A percentile compares a stretch with the other conserved stretches of the same genome.
Conservation (phyloP, 2,888 invertebrate genomes). For the Stenurella melanura region DNA sequence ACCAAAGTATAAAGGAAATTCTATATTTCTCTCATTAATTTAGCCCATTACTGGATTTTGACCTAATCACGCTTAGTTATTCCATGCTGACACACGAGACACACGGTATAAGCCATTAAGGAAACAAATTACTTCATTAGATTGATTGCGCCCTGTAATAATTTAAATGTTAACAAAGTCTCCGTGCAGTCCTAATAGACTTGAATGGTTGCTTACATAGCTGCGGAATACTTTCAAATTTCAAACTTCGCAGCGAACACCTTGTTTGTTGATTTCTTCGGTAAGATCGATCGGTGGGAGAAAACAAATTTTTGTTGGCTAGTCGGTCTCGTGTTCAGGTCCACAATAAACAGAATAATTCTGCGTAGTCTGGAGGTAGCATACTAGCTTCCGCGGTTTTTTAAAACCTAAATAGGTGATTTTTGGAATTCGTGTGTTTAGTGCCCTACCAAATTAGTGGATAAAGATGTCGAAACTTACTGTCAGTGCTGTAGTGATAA, state of each 20-base stretch:
- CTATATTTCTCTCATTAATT: too few species aligned
- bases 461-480: slow-evolving; percentile 19
- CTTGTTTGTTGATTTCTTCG: not conserved
- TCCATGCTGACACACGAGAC: too few species aligned
- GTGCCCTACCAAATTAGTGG: not conserved
- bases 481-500: slow-evolving; percentile 26
- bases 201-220: too few species aligned
- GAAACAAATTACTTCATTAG: too few species aligned
- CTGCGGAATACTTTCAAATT: not conserved
- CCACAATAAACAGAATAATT: slow-evolving; percentile 9
- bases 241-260: not conserved
- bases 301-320: slow-evolving; percentile 3
- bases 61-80: too few species aligned
- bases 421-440: not conserved
- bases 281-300: slow-evolving; percentile 4
- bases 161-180: too few species aligned
- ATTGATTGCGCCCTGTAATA: too few species aligned
- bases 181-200: too few species aligned
- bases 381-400: not conserved
- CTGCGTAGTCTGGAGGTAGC: not conserved
- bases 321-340: not conserved
- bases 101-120: too few species aligned
- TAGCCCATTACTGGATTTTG: too few species aligned
- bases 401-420: slow-evolving; percentile 4
- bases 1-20: too few species aligned